Evolutionary conservation across 1,140 invertebrate species (phyloP).

Genomic region (Drosophila persimilis): DNA sequence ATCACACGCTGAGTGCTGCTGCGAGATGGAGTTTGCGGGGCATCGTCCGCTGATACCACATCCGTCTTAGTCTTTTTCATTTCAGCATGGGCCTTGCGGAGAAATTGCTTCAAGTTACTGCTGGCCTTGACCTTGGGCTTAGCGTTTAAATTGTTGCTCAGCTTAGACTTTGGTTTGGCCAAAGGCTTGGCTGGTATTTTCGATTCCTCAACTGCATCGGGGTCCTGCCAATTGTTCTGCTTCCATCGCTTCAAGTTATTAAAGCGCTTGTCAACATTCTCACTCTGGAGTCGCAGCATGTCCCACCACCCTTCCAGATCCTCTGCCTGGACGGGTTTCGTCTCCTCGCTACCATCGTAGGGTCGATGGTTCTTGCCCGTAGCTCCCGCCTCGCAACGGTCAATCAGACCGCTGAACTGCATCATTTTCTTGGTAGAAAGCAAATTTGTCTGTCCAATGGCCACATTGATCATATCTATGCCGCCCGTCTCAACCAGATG

Average conservation of each 20-base stretch:
- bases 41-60: neutral
- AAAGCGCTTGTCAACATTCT: constrained; percentile 85
- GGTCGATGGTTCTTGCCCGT: constrained; percentile 23
- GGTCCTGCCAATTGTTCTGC: constrained; percentile 84
- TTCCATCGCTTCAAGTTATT: constrained; percentile 83
- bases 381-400: constrained; percentile 85
- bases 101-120: constrained; percentile 56
- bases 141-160: constrained; percentile 38
- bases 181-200: constrained; percentile 1
- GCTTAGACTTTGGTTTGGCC: constrained; percentile 29
- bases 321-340: constrained; percentile 85
- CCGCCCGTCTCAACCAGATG: constrained; percentile 58
- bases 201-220: constrained; percentile 54
- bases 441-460: constrained; percentile 88
- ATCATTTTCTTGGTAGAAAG: constrained; percentile 88
- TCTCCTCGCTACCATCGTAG: constrained; percentile 83
- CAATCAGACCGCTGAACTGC: constrained; percentile 87
- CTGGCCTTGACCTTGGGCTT: constrained; percentile 51
- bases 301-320: constrained; percentile 92
- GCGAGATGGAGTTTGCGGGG: neutral
- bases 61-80: constrained; percentile 44
- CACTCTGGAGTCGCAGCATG: constrained; percentile 87
- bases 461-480: constrained; percentile 86
- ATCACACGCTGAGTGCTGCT: constrained; percentile 25
- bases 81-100: constrained; percentile 61